Evolutionary conservation across 2,113 vertebrate genomes (phyloP), one percentile per base, ranked within the genome.

Genomic region (Heptranchias perlo): DNA sequence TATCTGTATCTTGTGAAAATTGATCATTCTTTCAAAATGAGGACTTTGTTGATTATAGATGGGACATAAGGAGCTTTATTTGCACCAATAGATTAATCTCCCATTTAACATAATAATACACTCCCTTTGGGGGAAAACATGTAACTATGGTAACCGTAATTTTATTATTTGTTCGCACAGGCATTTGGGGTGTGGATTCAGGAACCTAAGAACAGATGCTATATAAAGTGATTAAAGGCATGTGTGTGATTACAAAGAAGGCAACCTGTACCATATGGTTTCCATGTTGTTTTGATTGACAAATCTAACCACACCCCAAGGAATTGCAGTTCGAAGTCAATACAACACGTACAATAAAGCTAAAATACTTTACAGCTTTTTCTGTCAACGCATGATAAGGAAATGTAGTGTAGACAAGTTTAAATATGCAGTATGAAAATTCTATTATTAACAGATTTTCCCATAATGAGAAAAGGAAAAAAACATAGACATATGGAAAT

Each of bases 111-210:
- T 18, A 18, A 92, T 13, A n/a, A 61, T 39, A 62, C 28, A 58
- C 58, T 93, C 89, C 58, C 89, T 93, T 39, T 18, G 89, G 89
- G 89, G 84, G 35, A 93, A 93, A 7, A 64, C 61, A 21, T 5
- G 58, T 39, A 93, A 62, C 89, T 18, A 93, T 93, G 89, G 89
- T 18, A 93, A 64, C 89, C 89, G 23, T 64, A 39, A 93, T 93
- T 93, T 93, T 61, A 93, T 93, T 62, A 39, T 62, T 58, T 62
- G 18, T 16, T 62, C 35, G 6, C 58, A 93, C 89, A 93, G 89
- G 8, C 89, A 62, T 93, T 93, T 62, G 89, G 54, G 58, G 89
- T 93, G 89, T 93, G 89, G 64, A n/a, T 93, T 93, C 89, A 93
- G 89, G 89, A 93, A 58, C 35, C 58, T 39, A 39, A 92, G 35